Conservation (phyloP, 1,140 invertebrate species). For the Babylonia areolata region DNA sequence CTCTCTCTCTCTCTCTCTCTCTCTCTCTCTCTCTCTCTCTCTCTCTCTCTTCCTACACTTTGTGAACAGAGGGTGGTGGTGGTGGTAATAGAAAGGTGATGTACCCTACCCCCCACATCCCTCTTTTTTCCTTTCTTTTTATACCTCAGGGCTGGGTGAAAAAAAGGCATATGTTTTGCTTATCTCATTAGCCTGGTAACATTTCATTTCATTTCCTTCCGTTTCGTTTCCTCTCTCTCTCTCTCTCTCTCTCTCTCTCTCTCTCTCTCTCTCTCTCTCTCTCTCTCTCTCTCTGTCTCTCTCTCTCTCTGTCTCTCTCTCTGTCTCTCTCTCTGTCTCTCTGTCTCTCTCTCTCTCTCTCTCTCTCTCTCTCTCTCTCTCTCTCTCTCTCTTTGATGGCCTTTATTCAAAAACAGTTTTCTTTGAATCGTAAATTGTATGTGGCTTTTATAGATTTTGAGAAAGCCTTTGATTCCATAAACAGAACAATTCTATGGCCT, state of each 20-base stretch:
- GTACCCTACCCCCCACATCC: background rate
- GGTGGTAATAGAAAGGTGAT: no score
- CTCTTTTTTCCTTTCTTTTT: background rate
- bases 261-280: background rate
- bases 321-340: background rate
- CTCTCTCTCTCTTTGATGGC: no score
- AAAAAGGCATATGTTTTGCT: no score
- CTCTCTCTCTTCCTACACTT: background rate
- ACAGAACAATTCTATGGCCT: no score
- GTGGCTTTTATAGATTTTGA: no score
- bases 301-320: background rate
- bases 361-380: no score
- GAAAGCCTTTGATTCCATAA: no score
- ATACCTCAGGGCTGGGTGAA: no score
- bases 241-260: background rate
- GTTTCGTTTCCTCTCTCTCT: background rate
- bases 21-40: background rate
- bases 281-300: background rate
- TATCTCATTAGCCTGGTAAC: no score
- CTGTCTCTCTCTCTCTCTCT: background rate
- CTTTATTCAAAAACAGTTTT: no score
- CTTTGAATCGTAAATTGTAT: no score
- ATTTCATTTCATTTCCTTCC: background rate
- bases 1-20: background rate
- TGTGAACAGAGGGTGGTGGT: no score